Conservation (phyloP, 2,888 invertebrate species). For the Microplitis manilae region DNA sequence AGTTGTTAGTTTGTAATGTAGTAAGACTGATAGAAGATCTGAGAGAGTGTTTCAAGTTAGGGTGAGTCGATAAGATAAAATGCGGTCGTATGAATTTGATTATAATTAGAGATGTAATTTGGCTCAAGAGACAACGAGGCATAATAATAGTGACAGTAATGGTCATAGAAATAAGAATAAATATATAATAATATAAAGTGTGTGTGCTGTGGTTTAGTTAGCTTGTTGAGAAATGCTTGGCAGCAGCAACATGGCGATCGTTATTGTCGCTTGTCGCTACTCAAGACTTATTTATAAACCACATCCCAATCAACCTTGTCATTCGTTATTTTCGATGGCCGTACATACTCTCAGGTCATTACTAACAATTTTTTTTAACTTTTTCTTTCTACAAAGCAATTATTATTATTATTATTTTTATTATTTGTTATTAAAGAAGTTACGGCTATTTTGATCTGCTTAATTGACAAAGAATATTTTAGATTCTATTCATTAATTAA, state of each 20-base stretch:
- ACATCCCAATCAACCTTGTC: constrained; percentile 47
- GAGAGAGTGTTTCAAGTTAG: constrained; percentile 35
- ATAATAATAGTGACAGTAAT: constrained; percentile 39
- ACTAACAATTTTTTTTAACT: background rate
- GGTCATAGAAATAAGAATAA: constrained; percentile 19
- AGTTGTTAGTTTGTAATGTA: constrained; percentile 21
- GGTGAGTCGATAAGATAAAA: constrained; percentile 46
- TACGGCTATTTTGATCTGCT: no score
- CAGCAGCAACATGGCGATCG: constrained; percentile 46
- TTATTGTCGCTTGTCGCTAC: constrained; percentile 48
- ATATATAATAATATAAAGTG: constrained; percentile 29
- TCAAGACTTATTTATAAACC: constrained; percentile 52
- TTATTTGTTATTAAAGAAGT: background rate
- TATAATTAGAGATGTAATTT: constrained; percentile 58
- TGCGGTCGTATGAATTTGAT: constrained; percentile 54
- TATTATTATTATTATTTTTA: no score
- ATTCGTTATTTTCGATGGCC: constrained; percentile 27
- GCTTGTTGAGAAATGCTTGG: constrained; percentile 51
- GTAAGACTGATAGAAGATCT: constrained; percentile 38
- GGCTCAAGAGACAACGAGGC: constrained; percentile 12
- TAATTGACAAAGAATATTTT: no score
- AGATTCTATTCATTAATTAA: no score
- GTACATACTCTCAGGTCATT: constrained; percentile 25
- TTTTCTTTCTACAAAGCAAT: background rate
- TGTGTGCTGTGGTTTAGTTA: constrained; percentile 8